Percentiles rank a stretch among this genome's conserved stretches.
These are phyloP conservation scores for Leptopterna dolabrata DNA, from an alignment of 2,888 invertebrate genomes.

Conservation along the genomic window DNA sequence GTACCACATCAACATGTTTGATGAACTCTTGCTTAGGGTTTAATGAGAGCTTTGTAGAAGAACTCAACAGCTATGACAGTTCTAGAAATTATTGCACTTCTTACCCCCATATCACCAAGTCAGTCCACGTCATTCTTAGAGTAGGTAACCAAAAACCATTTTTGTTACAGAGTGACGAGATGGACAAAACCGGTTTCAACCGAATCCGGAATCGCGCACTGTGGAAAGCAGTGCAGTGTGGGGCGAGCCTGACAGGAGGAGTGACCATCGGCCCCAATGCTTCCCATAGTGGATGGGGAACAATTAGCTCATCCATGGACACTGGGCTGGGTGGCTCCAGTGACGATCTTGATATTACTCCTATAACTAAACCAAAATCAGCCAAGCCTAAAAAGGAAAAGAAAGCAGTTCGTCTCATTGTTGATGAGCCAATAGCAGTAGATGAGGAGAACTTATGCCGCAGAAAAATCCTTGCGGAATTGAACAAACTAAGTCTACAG, in stretches of 20 bases:
- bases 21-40: too few relatives aligned
- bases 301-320: neutral
- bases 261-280: conserved; percentile 56
- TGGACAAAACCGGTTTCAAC: conserved; percentile 59
- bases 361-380: neutral
- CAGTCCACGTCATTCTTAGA: too few relatives aligned
- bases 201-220: conserved; percentile 43
- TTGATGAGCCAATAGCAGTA: neutral
- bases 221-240: conserved; percentile 44
- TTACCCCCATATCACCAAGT: too few relatives aligned
- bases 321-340: neutral
- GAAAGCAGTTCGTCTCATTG: neutral
- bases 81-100: too few relatives aligned
- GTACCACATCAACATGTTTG: too few relatives aligned
- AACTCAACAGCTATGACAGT: too few relatives aligned
- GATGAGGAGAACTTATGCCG: conserved; percentile 48
- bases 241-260: neutral
- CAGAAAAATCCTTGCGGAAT: conserved; percentile 39
- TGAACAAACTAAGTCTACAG: conserved; percentile 45
- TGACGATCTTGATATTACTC: neutral
- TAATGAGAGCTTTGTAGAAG: too few relatives aligned
- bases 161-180: conserved; percentile 57
- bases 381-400: neutral
- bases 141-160: neutral
- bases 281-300: neutral